Conservation (phyloP, 2,113 vertebrate genomes). For the Actinemys pallida region DNA sequence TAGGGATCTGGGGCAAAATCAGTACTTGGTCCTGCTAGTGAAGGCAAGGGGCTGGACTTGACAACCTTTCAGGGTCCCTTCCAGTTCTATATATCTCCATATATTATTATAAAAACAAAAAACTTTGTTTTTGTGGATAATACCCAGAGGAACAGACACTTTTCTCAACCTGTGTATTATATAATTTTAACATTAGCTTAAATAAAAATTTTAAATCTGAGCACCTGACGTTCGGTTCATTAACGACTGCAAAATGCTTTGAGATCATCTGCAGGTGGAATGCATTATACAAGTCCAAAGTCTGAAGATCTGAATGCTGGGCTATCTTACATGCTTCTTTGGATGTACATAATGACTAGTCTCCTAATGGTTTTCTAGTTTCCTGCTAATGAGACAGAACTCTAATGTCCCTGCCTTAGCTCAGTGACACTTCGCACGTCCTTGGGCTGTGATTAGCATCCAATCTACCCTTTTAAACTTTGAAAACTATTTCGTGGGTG, state of each 20-base stretch:
- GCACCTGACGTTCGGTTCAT: not conserved
- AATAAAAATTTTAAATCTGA: no score
- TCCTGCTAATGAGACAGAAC: not conserved
- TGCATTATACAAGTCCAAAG: not conserved
- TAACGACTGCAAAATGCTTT: not conserved
- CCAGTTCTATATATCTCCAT: no score
- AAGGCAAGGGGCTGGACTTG: no score
- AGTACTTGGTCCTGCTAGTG: no score
- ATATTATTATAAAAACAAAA: no score
- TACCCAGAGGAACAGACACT: no score
- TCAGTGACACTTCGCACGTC: not conserved
- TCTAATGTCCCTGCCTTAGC: not conserved
- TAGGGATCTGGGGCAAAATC: no score
- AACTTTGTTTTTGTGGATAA: no score
- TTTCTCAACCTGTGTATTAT: no score
- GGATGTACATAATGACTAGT: not conserved
- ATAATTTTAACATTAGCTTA: no score
- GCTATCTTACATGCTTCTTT: not conserved
- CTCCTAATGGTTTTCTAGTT: not conserved
- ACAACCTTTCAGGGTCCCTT: no score
- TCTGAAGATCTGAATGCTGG: not conserved
- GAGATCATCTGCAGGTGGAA: slow-evolving; percentile 14
- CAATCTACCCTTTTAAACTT: not conserved
- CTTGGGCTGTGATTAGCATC: not conserved
- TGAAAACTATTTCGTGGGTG: not conserved